A percentile compares a stretch with the other conserved stretches of the same genome.
Conservation (phyloP, 1,140 invertebrate species). For the Drosophila lacertosa region DNA sequence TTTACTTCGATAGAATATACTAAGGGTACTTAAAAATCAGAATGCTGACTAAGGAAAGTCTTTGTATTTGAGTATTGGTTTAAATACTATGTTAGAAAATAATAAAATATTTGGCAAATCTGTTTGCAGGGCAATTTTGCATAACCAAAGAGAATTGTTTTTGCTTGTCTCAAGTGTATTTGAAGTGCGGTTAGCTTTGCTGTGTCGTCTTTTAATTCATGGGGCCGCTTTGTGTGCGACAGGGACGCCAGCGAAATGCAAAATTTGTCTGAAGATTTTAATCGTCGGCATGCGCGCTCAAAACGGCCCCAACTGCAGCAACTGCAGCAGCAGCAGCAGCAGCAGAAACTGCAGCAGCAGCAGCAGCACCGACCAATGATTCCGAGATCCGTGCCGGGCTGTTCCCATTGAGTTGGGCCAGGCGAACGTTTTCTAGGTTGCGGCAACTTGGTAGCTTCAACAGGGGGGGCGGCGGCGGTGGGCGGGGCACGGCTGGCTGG, state of each 20-base stretch:
- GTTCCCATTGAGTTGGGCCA: conserved; percentile 69
- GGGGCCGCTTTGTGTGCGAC: conserved; percentile 54
- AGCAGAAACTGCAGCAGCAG: conserved; percentile 15
- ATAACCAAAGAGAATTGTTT: too few relatives aligned
- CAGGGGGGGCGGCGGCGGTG: conserved; percentile 19
- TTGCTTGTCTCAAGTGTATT: conserved; percentile 16
- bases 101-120: too few relatives aligned
- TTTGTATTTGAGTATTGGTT: too few relatives aligned
- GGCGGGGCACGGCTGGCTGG: conserved; percentile 35
- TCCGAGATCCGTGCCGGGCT: conserved; percentile 58
- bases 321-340: conserved; percentile 18
- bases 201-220: conserved; percentile 71
- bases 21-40: too few relatives aligned
- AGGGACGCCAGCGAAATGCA: conserved; percentile 78
- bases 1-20: too few relatives aligned
- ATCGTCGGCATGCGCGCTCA: conserved; percentile 78
- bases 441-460: conserved; percentile 31
- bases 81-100: too few relatives aligned
- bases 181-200: not conserved
- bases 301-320: conserved; percentile 62
- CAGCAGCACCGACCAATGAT: conserved; percentile 34
- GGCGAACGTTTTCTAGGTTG: conserved; percentile 68
- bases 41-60: too few relatives aligned
- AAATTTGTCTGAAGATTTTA: conserved; percentile 83
- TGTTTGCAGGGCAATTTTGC: too few relatives aligned